Percentiles rank a stretch among this genome's conserved stretches.
Evolutionary conservation across 2,797 vertebrate genomes (phyloP).

Genomic region (Schizothorax lantsangensis): DNA sequence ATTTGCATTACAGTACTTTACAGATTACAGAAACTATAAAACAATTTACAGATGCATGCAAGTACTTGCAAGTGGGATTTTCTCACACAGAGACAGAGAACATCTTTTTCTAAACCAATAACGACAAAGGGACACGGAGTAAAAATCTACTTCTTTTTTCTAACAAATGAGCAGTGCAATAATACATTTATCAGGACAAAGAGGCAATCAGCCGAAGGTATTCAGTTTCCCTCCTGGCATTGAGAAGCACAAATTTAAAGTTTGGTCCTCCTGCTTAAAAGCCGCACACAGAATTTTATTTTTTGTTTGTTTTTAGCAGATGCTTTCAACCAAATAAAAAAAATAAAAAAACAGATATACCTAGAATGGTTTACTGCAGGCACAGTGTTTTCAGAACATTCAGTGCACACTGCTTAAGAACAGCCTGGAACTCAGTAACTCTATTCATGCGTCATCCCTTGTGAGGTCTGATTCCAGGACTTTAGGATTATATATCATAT

Average conservation of each 20-base stretch:
- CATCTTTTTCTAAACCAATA: background rate
- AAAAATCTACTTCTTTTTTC: background rate
- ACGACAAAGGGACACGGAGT: background rate
- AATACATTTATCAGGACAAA: background rate
- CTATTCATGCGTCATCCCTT: slow-evolving; percentile 11
- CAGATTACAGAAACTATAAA: background rate
- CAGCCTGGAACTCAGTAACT: background rate
- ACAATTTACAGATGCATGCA: background rate
- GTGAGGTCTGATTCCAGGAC: background rate
- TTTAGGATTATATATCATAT: background rate
- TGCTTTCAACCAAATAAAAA: background rate
- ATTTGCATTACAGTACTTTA: background rate
- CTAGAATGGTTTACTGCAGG: background rate
- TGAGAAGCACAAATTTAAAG: background rate
- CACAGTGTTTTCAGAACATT: background rate
- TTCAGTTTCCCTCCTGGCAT: background rate
- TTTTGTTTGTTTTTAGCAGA: background rate
- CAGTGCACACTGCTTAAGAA: background rate
- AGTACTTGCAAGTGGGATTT: background rate
- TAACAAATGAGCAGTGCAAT: background rate
- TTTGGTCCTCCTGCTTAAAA: background rate
- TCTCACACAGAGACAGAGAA: background rate
- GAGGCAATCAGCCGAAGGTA: background rate
- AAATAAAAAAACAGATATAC: background rate
- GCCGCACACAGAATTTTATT: background rate